Base-by-base conservation (phyloP, 2,113 vertebrate species). In the Xenopus laevis region DNA sequence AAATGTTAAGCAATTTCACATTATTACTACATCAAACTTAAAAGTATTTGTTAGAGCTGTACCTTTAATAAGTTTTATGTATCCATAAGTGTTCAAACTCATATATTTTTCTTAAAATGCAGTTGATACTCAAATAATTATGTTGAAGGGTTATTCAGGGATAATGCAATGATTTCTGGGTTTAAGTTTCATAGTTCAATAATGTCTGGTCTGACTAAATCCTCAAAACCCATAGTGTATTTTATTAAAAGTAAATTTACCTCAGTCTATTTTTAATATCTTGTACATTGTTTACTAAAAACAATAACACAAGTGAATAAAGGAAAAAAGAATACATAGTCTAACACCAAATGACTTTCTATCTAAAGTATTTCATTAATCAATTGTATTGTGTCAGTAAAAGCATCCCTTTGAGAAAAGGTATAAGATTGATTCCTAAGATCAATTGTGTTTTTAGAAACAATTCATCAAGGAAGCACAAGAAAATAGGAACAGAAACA, bases 381-480 rank as follows among this genome's bases (percentile, higher is more conserved):
- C 82, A 67, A 71, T 83, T 60, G 68, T 62, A 58, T 62, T 59
- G 40, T 58, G 74, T 78, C 77, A 63, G 64, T 79, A 45, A 78
- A 78, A 80, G 78, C 33, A 40, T 78, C 76, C 65, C 81, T 77
- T 78, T 80, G 74, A 79, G 73, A 68, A 79, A 86, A 85, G 74
- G 68, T 83, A 4, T 46, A 52, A 71, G 79, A 84, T 21, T 9
- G 79, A 89, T 86, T 80, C 78, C 57, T 65, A 76, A 57, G 69
- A 78, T 9, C 65, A 66, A 33, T 9, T 71, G 44, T 75, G 66
- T 78, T 79, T 79, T 81, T 73, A 75, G 81, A 67, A 87, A 78
- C 72, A 81, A 86, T 87, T 85, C 65, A 85, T 85, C 81, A 83
- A 79, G 77, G 68, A 12, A 78, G 23, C 69, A 70, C 78, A 45